Percentiles rank a stretch among this genome's conserved stretches.
Evolutionary conservation across 2,888 invertebrate genomes (phyloP).

Genomic region (Didymodactylos carnosus): DNA sequence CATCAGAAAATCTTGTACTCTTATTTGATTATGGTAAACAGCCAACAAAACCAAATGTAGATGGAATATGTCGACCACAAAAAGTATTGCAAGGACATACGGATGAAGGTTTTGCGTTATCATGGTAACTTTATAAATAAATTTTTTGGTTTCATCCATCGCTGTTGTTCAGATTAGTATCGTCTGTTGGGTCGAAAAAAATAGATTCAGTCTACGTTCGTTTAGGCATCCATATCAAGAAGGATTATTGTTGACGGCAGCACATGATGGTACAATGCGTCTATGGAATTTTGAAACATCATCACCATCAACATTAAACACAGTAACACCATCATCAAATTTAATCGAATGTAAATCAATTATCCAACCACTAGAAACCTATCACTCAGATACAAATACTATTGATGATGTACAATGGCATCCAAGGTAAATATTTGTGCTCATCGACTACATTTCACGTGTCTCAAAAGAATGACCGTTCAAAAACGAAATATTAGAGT

Average conservation of each 20-base stretch:
- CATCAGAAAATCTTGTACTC: conserved; percentile 8
- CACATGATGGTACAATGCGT: not conserved
- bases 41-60: not conserved
- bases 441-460: not conserved
- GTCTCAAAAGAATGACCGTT: too few relatives aligned
- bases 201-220: too few relatives aligned
- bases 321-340: not conserved
- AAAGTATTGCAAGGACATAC: conserved; percentile 10
- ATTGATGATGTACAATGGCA: not conserved
- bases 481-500: too few relatives aligned
- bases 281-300: not conserved
- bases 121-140: not conserved
- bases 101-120: conserved; percentile 13
- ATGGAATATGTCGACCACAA: conserved; percentile 4
- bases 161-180: too few relatives aligned
- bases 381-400: not conserved
- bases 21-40: conserved; percentile 11
- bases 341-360: not conserved
- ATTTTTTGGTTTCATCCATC: too few relatives aligned
- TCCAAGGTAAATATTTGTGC: not conserved
- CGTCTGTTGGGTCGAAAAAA: too few relatives aligned
- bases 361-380: not conserved
- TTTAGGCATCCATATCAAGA: not conserved
- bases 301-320: not conserved
- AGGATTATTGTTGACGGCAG: not conserved